A percentile compares a stretch with the other conserved stretches of the same genome.
Conservation (phyloP, 1,140 invertebrate species). For the Sitobion miscanthi region DNA sequence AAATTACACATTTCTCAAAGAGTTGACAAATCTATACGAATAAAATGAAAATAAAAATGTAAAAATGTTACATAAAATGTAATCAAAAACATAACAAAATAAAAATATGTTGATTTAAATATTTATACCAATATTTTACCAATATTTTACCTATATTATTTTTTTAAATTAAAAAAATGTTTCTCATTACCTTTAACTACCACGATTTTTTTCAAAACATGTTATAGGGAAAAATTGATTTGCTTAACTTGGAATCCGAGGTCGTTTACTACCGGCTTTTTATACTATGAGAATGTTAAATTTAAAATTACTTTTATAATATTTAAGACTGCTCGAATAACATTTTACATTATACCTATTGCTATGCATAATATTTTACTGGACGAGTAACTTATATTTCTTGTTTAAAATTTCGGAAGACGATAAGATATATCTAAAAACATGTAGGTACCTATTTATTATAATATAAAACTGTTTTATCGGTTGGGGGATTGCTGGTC, state of each 20-base stretch:
- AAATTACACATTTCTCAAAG: background rate
- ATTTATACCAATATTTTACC: background rate
- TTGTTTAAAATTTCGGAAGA: background rate
- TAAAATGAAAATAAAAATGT: background rate
- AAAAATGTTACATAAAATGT: background rate
- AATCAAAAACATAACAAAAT: background rate
- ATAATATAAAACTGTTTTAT: no score
- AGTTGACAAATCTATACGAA: background rate
- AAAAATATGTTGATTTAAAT: background rate
- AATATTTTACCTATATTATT: no score
- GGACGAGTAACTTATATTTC: background rate
- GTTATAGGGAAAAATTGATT: background rate
- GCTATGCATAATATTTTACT: background rate
- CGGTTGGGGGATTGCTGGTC: no score
- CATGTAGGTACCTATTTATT: background rate
- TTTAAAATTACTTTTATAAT: background rate
- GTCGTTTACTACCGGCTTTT: background rate
- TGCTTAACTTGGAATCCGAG: background rate
- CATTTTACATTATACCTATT: background rate
- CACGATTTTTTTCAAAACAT: background rate
- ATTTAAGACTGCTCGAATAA: background rate
- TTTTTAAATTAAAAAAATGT: background rate
- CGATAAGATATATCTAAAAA: background rate
- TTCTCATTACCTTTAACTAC: background rate
- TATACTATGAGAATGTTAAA: background rate